Conservation (phyloP, 53 echinoderm and acorn worm genomes). For the Glandiceps talaboti region DNA sequence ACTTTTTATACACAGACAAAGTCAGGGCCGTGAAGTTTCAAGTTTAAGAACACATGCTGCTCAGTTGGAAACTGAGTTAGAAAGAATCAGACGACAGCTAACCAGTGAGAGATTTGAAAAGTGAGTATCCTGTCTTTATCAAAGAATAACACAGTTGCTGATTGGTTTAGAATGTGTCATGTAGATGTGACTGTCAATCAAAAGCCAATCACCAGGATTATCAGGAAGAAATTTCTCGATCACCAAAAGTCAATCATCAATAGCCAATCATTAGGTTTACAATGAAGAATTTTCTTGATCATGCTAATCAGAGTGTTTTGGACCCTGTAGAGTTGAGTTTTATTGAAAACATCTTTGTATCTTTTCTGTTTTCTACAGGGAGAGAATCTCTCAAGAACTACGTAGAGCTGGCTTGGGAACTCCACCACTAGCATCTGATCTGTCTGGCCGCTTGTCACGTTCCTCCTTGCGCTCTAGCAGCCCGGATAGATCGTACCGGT, state of each 20-base stretch:
- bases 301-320: too few species aligned
- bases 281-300: too few species aligned
- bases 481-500: slow-evolving; percentile 47
- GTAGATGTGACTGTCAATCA: too few species aligned
- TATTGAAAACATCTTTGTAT: too few species aligned
- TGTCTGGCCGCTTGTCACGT: slow-evolving; percentile 16
- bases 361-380: slow-evolving; percentile 33
- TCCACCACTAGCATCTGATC: slow-evolving; percentile 16
- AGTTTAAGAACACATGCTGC: slow-evolving; percentile 57
- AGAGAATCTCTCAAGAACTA: slow-evolving; percentile 81
- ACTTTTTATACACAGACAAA: slow-evolving; percentile 82
- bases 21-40: slow-evolving; percentile 78
- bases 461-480: slow-evolving; percentile 3
- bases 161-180: too few species aligned
- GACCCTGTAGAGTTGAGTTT: too few species aligned
- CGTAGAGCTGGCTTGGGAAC: slow-evolving; percentile 36
- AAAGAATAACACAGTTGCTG: too few species aligned
- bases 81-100: slow-evolving; percentile 62
- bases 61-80: slow-evolving; percentile 74
- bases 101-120: slow-evolving; percentile 96
- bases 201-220: too few species aligned
- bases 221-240: too few species aligned
- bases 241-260: too few species aligned
- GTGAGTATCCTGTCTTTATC: too few species aligned
- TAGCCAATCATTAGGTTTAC: too few species aligned